Conservation (phyloP, 2,888 invertebrate genomes). For the Quadriops clusia region DNA sequence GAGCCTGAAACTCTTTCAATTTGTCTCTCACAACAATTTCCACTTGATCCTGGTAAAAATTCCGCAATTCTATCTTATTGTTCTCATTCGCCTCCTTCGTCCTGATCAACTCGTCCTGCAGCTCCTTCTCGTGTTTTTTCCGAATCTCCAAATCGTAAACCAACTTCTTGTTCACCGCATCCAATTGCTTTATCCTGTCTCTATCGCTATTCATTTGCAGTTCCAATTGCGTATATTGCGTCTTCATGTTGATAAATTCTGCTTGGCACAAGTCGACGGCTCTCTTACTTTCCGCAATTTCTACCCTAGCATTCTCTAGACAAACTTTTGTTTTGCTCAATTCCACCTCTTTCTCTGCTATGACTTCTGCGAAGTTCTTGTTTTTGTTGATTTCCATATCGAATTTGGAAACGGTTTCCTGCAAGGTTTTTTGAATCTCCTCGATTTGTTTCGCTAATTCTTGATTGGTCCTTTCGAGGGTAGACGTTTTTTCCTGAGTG, state of each 20-base stretch:
- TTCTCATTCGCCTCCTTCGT: constrained; percentile 45
- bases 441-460: constrained; percentile 37
- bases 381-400: constrained; percentile 40
- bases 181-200: constrained; percentile 20
- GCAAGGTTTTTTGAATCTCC: constrained; percentile 31
- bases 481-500: constrained; percentile 52
- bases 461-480: constrained; percentile 40
- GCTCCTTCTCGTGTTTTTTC: constrained; percentile 33
- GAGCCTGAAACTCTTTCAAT: constrained; percentile 62
- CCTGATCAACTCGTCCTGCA: constrained; percentile 33
- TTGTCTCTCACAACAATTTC: constrained; percentile 67
- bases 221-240: constrained; percentile 24
- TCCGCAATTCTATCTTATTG: constrained; percentile 55
- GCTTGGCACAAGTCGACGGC: constrained; percentile 41
- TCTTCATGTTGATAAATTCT: constrained; percentile 30
- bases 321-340: constrained; percentile 36
- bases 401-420: constrained; percentile 38
- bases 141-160: constrained; percentile 27
- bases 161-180: constrained; percentile 29
- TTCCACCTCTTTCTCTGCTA: constrained; percentile 47
- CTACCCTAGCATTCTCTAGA: constrained; percentile 26
- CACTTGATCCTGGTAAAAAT: constrained; percentile 69
- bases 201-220: constrained; percentile 22
- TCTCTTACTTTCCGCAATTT: constrained; percentile 35
- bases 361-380: constrained; percentile 46